Percentiles rank a stretch among this genome's conserved stretches.
These are phyloP conservation scores for Halichoeres trimaculatus DNA, from an alignment of 2,113 vertebrate species.

Conservation along the genomic window DNA sequence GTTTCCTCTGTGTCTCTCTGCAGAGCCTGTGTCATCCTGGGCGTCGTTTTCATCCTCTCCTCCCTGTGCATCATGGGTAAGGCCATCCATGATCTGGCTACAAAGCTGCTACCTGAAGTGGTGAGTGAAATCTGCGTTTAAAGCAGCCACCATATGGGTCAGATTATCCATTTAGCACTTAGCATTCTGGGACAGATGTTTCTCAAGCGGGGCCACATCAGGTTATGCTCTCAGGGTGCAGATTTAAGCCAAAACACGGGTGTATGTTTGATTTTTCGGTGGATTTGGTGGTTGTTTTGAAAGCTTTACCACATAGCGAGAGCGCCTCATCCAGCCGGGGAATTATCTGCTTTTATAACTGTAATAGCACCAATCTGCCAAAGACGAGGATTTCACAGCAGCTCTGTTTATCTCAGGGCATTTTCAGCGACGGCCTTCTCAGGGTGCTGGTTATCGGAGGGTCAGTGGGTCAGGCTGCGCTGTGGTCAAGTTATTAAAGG, in stretches of 20 bases:
- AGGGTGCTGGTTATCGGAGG: not conserved
- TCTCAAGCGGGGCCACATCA: slow-evolving; percentile 2
- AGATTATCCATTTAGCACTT: slow-evolving; percentile 27
- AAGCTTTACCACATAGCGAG: slow-evolving; percentile 18
- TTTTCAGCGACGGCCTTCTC: not conserved
- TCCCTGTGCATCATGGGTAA: slow-evolving; percentile 95
- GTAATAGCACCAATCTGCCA: slow-evolving; percentile 24
- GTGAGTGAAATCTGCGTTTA: slow-evolving; percentile 83
- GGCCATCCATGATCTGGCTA: slow-evolving; percentile 95
- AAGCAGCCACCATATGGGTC: slow-evolving; percentile 23
- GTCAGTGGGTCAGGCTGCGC: not conserved
- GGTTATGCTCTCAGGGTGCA: not conserved
- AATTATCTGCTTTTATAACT: slow-evolving; percentile 1
- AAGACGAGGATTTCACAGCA: slow-evolving; percentile 37
- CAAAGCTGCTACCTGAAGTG: slow-evolving; percentile 95
- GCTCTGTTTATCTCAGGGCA: not conserved
- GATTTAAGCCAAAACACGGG: slow-evolving; percentile 16
- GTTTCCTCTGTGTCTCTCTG: too few species aligned
- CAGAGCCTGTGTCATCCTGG: slow-evolving; percentile 95
- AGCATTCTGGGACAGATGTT: too few species aligned
- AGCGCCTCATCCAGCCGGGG: not conserved
- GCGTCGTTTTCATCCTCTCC: slow-evolving; percentile 94
- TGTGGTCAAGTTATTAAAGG: not conserved
- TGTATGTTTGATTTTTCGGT: slow-evolving; percentile 46
- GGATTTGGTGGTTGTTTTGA: slow-evolving; percentile 36